Conservation (phyloP, 2,113 vertebrate genomes). For the Callospermophilus lateralis region DNA sequence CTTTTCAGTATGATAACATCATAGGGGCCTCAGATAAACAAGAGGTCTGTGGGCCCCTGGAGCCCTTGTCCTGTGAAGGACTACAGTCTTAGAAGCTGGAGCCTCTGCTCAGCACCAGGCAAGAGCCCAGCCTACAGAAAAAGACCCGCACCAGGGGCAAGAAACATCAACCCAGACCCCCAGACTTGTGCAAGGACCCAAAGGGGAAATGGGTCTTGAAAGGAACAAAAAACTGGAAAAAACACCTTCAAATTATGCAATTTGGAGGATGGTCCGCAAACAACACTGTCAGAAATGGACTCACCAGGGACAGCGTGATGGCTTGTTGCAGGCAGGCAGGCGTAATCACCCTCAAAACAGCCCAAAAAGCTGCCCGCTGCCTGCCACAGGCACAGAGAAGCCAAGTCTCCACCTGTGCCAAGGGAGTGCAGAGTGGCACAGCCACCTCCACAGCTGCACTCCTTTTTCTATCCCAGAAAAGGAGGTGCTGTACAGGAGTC, state of each 20-base stretch:
- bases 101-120: neutral
- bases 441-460: neutral
- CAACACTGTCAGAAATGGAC: too few species aligned
- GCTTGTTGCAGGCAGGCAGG: too few species aligned
- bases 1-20: neutral
- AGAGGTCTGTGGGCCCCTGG: neutral
- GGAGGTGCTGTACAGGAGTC: too few species aligned
- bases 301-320: too few species aligned
- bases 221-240: neutral
- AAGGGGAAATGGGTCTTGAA: neutral
- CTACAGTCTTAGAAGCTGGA: neutral
- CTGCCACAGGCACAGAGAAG: neutral
- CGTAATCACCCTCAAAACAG: too few species aligned
- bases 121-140: neutral
- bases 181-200: neutral
- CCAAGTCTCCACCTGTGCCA: neutral
- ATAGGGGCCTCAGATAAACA: neutral
- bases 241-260: too few species aligned
- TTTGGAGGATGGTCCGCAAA: too few species aligned
- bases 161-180: neutral
- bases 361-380: too few species aligned
- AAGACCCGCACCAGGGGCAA: neutral
- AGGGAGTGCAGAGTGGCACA: too few species aligned
- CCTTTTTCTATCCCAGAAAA: neutral
- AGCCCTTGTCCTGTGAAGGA: too few species aligned